A percentile compares a stretch with the other conserved stretches of the same genome.
Evolutionary conservation across 1,140 invertebrate genomes (phyloP).

Genomic region (Neuroterus valhalla): DNA sequence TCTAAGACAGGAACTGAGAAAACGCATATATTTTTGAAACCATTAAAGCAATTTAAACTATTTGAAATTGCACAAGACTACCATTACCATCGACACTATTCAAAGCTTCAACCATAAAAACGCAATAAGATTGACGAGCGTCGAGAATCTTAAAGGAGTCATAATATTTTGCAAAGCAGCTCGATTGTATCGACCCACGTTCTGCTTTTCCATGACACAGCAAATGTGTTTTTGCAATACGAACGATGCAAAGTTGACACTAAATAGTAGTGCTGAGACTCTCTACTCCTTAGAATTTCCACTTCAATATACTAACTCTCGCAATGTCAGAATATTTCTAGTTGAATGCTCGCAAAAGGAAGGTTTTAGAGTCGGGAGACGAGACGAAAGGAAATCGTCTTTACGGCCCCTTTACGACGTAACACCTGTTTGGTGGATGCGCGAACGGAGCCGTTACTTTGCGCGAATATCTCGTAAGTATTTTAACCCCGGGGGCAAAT

Average conservation of each 20-base stretch:
- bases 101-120: background rate
- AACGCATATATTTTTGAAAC: too few species aligned
- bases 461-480: background rate
- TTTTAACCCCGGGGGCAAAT: constrained; percentile 32
- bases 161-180: constrained; percentile 8
- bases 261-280: background rate
- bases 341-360: background rate
- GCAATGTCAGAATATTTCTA: background rate
- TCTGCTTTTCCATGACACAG: constrained; percentile 15
- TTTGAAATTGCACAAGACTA: background rate
- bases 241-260: background rate
- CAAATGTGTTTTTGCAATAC: background rate
- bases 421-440: constrained; percentile 15
- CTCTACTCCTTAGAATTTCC: constrained; percentile 2
- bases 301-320: background rate
- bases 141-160: background rate
- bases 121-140: background rate
- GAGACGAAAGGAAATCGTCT: background rate
- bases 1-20: too few species aligned
- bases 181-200: constrained; percentile 3
- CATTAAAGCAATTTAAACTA: background rate
- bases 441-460: background rate
- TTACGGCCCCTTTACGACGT: background rate
- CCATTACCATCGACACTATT: too few species aligned
- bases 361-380: background rate